Evolutionary conservation across 1,140 invertebrate species (phyloP), one percentile per base, ranked within the genome.

Genomic region (Dufourea novaeangliae): DNA sequence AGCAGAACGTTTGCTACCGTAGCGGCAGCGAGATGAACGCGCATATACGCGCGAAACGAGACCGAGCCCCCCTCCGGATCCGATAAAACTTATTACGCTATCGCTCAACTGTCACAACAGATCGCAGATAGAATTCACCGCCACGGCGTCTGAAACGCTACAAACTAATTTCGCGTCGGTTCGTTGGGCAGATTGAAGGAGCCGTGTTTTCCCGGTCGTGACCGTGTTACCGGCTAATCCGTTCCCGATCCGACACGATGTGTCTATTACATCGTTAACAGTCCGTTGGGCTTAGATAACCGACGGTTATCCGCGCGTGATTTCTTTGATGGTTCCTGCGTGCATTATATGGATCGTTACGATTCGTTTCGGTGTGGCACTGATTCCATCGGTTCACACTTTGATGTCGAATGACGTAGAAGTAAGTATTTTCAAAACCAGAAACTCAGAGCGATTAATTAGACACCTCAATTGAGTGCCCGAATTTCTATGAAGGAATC

Each of bases 51-150:
- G 79, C 70, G 54, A 78, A 78, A 68, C 62, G 25, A 32, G 62
- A 66, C 50, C 22, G 54, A 32, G 6, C 0, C 2, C 12, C 17
- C 46, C 1, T 14, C 34, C 54, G 34, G 57, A 80, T 78, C 80
- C 72, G 80, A 86, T 83, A 83, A 83, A 84, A 82, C 70, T 86
- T 87, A 87, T 86, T 87, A 84, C 83, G 61, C 68, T 79, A 86
- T 87, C 85, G 75, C 74, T 86, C 82, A 87, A 75, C 76, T 87
- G 85, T 86, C 86, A 85, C 66, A 87, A 86, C 79, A 86, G 84
- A 86, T 87, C 79, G 59, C 44, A 80, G 86, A 87, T 87, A 85
- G 85, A 81, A 86, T 86, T 83, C 61, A 71, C 64, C 56, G n/a
- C n/a, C n/a, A n/a, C 56, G 52, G 72, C 39, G 72, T 83, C 82